Percentiles rank a stretch among this genome's conserved stretches.
These are phyloP conservation scores for Poecilia velifera DNA, from an alignment of 2,797 vertebrate genomes.

Conservation along the genomic window DNA sequence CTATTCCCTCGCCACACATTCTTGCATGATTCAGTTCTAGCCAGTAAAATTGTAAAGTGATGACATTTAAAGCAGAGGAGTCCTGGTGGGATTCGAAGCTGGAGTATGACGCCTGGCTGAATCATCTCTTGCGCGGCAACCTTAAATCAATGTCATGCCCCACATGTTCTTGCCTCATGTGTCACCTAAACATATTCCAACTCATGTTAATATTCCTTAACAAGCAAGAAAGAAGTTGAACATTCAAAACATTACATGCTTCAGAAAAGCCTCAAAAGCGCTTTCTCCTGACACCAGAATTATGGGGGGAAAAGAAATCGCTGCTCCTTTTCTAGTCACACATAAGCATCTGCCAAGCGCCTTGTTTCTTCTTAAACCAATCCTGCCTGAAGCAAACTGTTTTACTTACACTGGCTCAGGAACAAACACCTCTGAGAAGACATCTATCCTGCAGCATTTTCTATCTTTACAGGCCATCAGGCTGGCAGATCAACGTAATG, in stretches of 20 bases:
- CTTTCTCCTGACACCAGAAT: conserved; percentile 4
- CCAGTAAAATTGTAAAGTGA: conserved; percentile 26
- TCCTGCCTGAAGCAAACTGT: conserved; percentile 45
- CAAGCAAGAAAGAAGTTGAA: conserved; percentile 4
- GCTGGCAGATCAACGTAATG: conserved; percentile 28
- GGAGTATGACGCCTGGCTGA: conserved; percentile 35
- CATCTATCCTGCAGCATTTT: conserved; percentile 53
- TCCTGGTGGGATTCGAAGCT: conserved; percentile 23
- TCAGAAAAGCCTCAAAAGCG: conserved; percentile 4
- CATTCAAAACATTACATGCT: conserved; percentile 3
- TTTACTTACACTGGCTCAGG: conserved; percentile 48
- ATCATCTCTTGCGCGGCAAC: conserved; percentile 39
- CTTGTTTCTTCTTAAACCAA: conserved; percentile 42
- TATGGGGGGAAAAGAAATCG: neutral
- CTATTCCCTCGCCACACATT: conserved; percentile 1
- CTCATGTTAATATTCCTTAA: neutral
- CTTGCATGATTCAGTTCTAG: conserved; percentile 36
- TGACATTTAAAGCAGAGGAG: conserved; percentile 21
- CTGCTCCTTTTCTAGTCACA: conserved; percentile 19
- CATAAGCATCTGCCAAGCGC: conserved; percentile 27
- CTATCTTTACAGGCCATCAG: conserved; percentile 53
- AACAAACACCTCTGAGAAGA: conserved; percentile 37
- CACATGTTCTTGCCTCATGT: conserved; percentile 18
- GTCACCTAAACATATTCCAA: conserved; percentile 3
- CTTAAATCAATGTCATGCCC: conserved; percentile 28